These are phyloP conservation scores for Sardina pilchardus DNA, from an alignment of 2,113 vertebrate genomes.

Conservation along the genomic window DNA sequence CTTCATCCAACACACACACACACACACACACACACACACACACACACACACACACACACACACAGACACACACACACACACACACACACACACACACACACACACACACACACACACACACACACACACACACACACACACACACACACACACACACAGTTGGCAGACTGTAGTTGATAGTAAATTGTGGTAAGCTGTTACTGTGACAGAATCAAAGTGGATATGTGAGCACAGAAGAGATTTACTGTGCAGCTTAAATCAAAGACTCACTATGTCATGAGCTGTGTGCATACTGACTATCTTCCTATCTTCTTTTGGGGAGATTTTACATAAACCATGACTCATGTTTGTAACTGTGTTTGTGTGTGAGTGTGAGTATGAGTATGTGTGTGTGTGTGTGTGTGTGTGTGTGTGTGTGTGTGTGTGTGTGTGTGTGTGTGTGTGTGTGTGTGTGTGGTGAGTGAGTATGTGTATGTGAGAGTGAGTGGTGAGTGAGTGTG, in stretches of 20 bases:
- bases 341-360: not conserved
- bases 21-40: too few species aligned
- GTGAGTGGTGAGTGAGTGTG: not conserved
- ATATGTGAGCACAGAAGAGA: not conserved
- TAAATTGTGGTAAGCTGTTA: not conserved
- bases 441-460: not conserved
- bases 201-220: not conserved
- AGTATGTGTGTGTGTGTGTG: not conserved
- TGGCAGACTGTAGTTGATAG: not conserved
- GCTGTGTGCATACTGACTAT: not conserved
- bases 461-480: not conserved
- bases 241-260: not conserved
- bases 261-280: not conserved
- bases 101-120: not conserved
- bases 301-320: not conserved
- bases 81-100: not conserved
- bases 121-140: not conserved
- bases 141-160: not conserved
- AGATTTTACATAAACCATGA: constrained; percentile 11
- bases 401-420: not conserved
- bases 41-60: not conserved
- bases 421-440: not conserved
- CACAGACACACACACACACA: not conserved
- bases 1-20: not conserved
- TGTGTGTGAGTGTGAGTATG: constrained; percentile 7